These are phyloP conservation scores for Prietella phreatophila DNA, from an alignment of 2,113 vertebrate species.

Conservation along the genomic window DNA sequence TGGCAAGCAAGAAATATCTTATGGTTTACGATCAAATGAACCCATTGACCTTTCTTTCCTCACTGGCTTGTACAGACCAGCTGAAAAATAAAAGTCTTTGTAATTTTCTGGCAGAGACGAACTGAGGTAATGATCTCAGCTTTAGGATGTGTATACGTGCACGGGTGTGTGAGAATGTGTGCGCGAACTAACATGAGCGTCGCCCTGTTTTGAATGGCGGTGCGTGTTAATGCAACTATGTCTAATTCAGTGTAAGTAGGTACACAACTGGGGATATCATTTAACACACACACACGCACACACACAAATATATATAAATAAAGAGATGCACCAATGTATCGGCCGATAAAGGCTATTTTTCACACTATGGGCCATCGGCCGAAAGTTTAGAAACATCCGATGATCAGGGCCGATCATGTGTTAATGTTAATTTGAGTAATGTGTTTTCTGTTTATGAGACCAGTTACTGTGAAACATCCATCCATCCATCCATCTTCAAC, in stretches of 20 bases:
- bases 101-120: slow-evolving; percentile 30
- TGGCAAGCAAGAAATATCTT: slow-evolving; percentile 35
- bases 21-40: slow-evolving; percentile 22
- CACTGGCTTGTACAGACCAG: not conserved
- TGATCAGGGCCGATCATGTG: too few relatives aligned
- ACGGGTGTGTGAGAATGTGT: not conserved
- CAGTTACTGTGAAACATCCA: too few relatives aligned
- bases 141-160: not conserved
- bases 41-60: slow-evolving; percentile 35
- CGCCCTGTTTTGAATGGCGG: not conserved
- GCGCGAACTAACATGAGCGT: not conserved
- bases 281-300: not conserved
- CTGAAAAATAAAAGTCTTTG: slow-evolving; percentile 25
- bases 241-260: not conserved
- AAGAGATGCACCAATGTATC: too few relatives aligned
- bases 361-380: too few relatives aligned
- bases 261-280: not conserved
- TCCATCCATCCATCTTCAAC: too few relatives aligned
- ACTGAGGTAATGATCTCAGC: slow-evolving; percentile 34
- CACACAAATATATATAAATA: too few relatives aligned
- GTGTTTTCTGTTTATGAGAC: too few relatives aligned
- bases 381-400: too few relatives aligned
- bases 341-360: too few relatives aligned
- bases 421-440: too few relatives aligned
- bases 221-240: not conserved